Evolutionary conservation across 2,113 vertebrate genomes (phyloP), one percentile per base, ranked within the genome.

Genomic region (Cyanoramphus novaezelandiae): DNA sequence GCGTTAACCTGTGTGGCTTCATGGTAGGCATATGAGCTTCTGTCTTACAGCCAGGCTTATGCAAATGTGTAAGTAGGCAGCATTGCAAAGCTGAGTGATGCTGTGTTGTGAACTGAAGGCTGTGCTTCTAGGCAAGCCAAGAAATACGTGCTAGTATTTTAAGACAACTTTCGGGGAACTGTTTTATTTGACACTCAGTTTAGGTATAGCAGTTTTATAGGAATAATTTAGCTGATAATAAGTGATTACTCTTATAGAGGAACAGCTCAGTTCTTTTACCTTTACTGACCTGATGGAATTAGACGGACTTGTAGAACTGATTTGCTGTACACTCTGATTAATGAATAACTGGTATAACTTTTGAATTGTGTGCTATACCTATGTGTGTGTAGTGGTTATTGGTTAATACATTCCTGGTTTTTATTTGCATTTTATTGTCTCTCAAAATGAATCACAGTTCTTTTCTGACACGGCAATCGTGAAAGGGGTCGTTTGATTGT

Each of bases 311-410:
- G 27, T 18, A 70, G 52, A 94, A 76, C 18, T 62, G 86, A 72
- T 71, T 53, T 55, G 14, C 76, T 69, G 18, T 75, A 44, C 29
- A 9, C 18, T 81, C 50, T 63, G 41, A 64, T 90, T 97, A 94
- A 91, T 95, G 83, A 82, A 39, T 95, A 96, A 93, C 86, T 37
- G 17, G 7, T 52, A 12, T 77, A 44, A 60, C 46, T 63, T 71
- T 41, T 67, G 9, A 1, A 50, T 74, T 29, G 27, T 68, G 39
- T 69, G 13, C 43, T 65, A 3, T 68, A 52, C n/a, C 11, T 65
- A 2, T 68, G 33, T 88, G n/a, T 87, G 28, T 52, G 13, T 81
- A 82, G 52, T 92, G 52, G 93, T 95, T 97, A 96, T 87, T 96
- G 86, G 95, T 95, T 97, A 95, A 91, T 57, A 59, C 19, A 12